These are phyloP conservation scores for Andrena praecox DNA, from an alignment of 2,888 invertebrate species.

Conservation along the genomic window DNA sequence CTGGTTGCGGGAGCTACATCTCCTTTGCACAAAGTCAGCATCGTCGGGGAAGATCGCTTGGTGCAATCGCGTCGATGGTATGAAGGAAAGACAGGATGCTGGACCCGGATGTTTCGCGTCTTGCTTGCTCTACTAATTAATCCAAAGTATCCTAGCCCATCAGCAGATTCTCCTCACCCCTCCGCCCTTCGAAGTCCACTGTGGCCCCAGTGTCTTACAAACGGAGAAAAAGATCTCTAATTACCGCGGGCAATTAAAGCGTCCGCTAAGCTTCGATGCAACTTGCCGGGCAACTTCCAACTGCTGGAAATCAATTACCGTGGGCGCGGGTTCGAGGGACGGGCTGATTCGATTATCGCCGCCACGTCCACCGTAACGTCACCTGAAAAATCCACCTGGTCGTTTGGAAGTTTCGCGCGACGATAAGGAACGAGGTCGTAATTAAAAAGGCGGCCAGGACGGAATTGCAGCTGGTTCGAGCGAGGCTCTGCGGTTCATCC, in stretches of 20 bases:
- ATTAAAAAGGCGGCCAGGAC: slow-evolving; percentile 37
- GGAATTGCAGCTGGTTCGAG: slow-evolving; percentile 21
- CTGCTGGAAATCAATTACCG: slow-evolving; percentile 35
- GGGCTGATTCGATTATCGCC: slow-evolving; percentile 34
- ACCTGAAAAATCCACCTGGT: neutral
- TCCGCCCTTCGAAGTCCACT: neutral
- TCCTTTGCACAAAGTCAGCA: neutral
- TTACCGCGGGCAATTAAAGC: slow-evolving; percentile 1
- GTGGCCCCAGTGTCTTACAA: neutral
- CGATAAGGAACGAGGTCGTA: slow-evolving; percentile 32
- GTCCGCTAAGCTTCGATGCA: neutral
- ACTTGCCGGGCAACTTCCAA: slow-evolving; percentile 1
- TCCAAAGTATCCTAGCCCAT: neutral
- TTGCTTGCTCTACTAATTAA: neutral
- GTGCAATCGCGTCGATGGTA: neutral
- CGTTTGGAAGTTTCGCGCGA: neutral
- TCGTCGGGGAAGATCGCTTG: neutral
- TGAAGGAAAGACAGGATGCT: neutral
- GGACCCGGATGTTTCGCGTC: neutral
- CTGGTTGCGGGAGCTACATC: neutral
- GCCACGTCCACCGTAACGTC: neutral
- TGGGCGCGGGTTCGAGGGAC: neutral
- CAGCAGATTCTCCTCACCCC: neutral
- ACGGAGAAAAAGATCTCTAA: slow-evolving; percentile 9
- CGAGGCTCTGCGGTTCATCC: slow-evolving; percentile 38